Evolutionary conservation across 2,797 vertebrate genomes (phyloP).

Genomic region (Acanthurus tractus): DNA sequence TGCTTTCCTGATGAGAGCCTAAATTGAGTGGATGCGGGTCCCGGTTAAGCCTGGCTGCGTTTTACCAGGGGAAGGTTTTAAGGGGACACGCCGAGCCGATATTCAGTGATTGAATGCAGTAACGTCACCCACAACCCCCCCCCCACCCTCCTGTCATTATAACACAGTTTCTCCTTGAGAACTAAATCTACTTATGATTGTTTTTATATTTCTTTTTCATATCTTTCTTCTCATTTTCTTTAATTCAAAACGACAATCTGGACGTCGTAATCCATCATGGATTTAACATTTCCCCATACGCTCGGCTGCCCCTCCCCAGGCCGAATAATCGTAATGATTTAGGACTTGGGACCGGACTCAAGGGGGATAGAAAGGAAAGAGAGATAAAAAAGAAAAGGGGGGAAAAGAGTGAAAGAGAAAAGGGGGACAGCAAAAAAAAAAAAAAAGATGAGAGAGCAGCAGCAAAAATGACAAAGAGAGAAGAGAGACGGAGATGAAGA

Average conservation of each 20-base stretch:
- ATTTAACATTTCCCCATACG: conserved; percentile 76
- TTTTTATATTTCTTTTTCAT: conserved; percentile 76
- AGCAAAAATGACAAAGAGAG: not conserved
- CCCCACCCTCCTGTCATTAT: conserved; percentile 63
- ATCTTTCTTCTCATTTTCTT: conserved; percentile 84
- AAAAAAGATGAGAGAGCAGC: not conserved
- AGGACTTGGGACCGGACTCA: conserved; percentile 62
- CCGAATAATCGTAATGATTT: conserved; percentile 73
- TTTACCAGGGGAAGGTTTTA: conserved; percentile 59
- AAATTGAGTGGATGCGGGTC: conserved; percentile 63
- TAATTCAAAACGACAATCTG: conserved; percentile 83
- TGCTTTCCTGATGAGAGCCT: conserved; percentile 56
- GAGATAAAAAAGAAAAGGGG: conserved; percentile 15
- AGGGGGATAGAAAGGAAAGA: conserved; percentile 51
- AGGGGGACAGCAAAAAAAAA: not conserved
- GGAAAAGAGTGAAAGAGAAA: conserved; percentile 5
- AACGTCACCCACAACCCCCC: not conserved
- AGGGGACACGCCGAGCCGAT: conserved; percentile 56
- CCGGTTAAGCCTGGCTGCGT: conserved; percentile 46
- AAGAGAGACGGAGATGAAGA: conserved; percentile 18
- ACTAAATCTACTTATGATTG: conserved; percentile 85
- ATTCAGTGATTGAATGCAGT: conserved; percentile 69
- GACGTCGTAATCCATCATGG: conserved; percentile 84
- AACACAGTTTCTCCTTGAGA: conserved; percentile 81
- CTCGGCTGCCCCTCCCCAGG: conserved; percentile 53